phyloP scores from a whole-genome alignment of 1,140 invertebrate species.

The Nasonia vitripennis region DNA sequence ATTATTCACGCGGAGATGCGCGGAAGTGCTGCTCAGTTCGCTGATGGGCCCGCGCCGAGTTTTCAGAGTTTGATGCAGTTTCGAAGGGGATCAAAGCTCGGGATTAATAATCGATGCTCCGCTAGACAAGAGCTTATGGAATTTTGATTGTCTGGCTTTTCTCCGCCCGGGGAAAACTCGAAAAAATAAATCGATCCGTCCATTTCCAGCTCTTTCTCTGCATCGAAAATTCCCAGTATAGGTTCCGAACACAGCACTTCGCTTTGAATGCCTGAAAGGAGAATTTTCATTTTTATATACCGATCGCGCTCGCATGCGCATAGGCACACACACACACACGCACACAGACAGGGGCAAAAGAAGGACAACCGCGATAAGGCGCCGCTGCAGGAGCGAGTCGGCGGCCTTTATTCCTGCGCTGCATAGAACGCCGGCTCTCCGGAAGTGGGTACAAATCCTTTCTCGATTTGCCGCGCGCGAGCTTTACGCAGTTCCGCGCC shows the following conservation, averaged over 20 bases:
- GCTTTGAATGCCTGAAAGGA: neutral
- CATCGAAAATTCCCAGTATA: too few relatives aligned
- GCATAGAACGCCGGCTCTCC: neutral
- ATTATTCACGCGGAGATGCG: neutral
- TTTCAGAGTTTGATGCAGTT: neutral
- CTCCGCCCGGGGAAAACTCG: too few relatives aligned
- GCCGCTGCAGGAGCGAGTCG: neutral
- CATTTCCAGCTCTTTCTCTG: too few relatives aligned
- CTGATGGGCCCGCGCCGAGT: neutral
- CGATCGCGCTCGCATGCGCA: neutral
- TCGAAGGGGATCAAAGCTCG: neutral
- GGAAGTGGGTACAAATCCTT: constrained; percentile 26
- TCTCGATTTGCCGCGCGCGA: neutral
- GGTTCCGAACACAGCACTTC: neutral
- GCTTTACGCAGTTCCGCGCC: neutral
- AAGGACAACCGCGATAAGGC: neutral
- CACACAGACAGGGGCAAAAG: neutral
- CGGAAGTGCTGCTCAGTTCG: too few relatives aligned
- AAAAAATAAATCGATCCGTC: too few relatives aligned
- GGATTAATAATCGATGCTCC: too few relatives aligned
- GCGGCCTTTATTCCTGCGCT: constrained; percentile 16
- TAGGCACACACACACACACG: neutral
- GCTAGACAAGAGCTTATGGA: neutral
- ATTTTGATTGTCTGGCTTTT: neutral
- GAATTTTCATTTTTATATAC: neutral